Evolutionary conservation across 1,140 invertebrate species (phyloP).

Genomic region (Sitobion miscanthi): DNA sequence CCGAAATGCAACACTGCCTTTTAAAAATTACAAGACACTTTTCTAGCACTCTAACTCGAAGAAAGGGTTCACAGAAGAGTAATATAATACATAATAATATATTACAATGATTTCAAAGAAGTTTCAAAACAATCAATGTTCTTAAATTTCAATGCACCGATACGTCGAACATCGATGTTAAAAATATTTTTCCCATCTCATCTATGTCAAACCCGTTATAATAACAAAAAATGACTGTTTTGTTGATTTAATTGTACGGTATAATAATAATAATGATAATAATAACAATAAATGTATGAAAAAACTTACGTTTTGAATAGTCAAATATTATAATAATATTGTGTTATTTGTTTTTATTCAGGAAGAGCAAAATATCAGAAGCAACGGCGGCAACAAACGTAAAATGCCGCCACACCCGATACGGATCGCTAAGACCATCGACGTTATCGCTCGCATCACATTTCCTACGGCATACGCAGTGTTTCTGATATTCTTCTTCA

Average conservation of each 20-base stretch:
- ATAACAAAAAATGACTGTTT: not conserved
- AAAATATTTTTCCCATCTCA: too few species aligned
- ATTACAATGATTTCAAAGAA: not conserved
- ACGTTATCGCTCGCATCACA: constrained; percentile 89
- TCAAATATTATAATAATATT: not conserved
- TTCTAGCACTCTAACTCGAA: not conserved
- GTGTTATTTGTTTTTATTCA: constrained; percentile 59
- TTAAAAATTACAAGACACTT: not conserved
- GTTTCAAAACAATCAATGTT: too few species aligned
- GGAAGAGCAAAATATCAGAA: constrained; percentile 42
- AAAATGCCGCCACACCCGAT: constrained; percentile 90
- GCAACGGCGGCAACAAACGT: constrained; percentile 57
- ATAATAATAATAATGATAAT: not conserved
- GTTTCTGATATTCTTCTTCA: constrained; percentile 93
- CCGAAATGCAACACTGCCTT: not conserved
- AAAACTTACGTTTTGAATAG: not conserved
- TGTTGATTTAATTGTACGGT: not conserved
- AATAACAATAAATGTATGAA: not conserved
- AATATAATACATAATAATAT: not conserved
- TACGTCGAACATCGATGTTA: too few species aligned
- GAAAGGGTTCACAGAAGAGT: not conserved
- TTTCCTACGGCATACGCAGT: constrained; percentile 90
- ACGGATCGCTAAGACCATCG: constrained; percentile 90
- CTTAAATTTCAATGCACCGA: too few species aligned
- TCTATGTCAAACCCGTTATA: too few species aligned